Conservation (phyloP, 2,888 invertebrate species). For the Lochmaea crataegi region DNA sequence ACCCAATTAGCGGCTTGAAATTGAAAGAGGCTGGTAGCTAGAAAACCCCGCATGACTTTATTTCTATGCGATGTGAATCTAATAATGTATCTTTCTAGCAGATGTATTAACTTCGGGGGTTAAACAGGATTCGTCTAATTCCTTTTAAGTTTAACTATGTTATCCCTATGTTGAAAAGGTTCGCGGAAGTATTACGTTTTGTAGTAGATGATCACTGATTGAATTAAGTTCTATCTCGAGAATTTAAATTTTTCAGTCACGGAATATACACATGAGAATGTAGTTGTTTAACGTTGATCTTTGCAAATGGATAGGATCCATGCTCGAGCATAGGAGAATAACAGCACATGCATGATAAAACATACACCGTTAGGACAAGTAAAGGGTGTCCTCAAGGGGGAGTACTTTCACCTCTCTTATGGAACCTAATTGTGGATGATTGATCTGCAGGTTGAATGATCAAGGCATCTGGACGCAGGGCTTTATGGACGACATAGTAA, state of each 20-base stretch:
- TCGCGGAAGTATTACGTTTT: neutral
- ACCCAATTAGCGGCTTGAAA: neutral
- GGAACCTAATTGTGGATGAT: too few species aligned
- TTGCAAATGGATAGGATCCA: too few species aligned
- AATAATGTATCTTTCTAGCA: neutral
- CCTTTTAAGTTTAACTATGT: neutral
- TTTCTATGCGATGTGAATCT: neutral
- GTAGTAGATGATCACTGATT: neutral
- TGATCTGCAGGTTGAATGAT: too few species aligned
- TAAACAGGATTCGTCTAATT: neutral
- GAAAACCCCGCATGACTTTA: too few species aligned
- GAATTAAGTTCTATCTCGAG: neutral
- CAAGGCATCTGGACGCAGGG: too few species aligned
- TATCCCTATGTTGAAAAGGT: neutral
- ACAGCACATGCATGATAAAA: too few species aligned
- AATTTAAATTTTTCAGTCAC: neutral
- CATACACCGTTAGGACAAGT: too few species aligned
- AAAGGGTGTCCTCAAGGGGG: too few species aligned
- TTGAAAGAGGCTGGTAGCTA: neutral
- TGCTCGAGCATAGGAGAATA: too few species aligned
- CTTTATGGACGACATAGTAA: too few species aligned
- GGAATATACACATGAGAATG: neutral
- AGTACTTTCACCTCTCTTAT: too few species aligned
- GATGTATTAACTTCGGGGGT: neutral
- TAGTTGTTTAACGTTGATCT: neutral